phyloP scores from a whole-genome alignment of 1,140 invertebrate species.

The Rhyacophila brunnea region DNA sequence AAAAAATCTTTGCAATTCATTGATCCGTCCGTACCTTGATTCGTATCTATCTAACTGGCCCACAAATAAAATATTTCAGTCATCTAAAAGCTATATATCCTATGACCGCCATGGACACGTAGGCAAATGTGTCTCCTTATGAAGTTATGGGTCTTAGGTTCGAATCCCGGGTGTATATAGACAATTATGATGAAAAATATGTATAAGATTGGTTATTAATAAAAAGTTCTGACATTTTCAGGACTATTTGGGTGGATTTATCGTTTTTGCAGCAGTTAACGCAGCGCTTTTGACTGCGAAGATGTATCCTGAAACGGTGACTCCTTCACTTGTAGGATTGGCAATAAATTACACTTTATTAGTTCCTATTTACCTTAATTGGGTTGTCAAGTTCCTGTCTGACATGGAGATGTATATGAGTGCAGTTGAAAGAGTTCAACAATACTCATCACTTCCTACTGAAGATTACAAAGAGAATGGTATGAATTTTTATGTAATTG shows the following conservation, averaged over 20 bases:
- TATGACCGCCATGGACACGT: too few species aligned
- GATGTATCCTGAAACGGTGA: conserved; percentile 54
- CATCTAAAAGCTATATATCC: too few species aligned
- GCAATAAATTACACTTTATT: conserved; percentile 79
- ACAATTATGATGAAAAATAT: too few species aligned
- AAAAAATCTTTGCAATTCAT: too few species aligned
- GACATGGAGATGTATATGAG: conserved; percentile 79
- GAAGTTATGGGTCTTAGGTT: too few species aligned
- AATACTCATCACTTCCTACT: conserved; percentile 57
- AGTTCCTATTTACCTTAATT: conserved; percentile 78
- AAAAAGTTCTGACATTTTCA: conserved; percentile 40
- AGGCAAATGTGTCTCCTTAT: too few species aligned
- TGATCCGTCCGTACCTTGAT: too few species aligned
- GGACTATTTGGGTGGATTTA: conserved; percentile 78
- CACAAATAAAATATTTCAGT: too few species aligned
- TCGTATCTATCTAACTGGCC: too few species aligned
- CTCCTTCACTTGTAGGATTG: conserved; percentile 66
- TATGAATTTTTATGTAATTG: conserved; percentile 35
- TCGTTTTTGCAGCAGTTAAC: conserved; percentile 71
- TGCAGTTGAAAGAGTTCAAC: conserved; percentile 69
- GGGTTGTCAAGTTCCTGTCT: conserved; percentile 76
- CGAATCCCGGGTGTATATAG: too few species aligned
- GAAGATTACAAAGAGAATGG: conserved; percentile 60
- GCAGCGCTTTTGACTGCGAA: conserved; percentile 60
- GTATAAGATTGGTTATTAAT: too few species aligned